Evolutionary conservation across 2,888 invertebrate genomes (phyloP).

Genomic region (Trachelus troglodyta): DNA sequence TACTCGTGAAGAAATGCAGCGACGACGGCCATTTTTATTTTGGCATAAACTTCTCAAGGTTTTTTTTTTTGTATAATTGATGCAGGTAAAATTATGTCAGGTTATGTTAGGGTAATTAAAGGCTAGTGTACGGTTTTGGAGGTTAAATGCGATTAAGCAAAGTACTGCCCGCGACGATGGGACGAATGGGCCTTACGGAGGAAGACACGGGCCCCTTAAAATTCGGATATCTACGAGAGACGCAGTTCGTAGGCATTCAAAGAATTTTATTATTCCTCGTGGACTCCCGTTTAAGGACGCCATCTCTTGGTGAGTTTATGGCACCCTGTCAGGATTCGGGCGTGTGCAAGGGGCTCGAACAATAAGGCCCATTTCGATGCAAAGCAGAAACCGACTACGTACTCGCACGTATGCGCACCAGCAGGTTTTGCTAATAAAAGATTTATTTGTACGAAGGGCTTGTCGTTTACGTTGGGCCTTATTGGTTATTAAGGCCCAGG

Average conservation of each 20-base stretch:
- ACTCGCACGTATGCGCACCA: not conserved
- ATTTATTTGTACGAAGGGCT: not conserved
- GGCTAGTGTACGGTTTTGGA: not conserved
- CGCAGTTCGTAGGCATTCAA: not conserved
- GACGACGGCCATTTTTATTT: too few relatives aligned
- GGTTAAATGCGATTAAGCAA: not conserved
- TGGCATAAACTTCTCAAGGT: too few relatives aligned
- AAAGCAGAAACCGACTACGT: slow-evolving; percentile 34
- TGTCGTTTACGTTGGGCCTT: not conserved
- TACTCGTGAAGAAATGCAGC: too few relatives aligned
- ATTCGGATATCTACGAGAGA: not conserved
- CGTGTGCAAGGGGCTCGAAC: slow-evolving; percentile 46
- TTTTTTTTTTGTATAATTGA: too few relatives aligned
- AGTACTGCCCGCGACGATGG: too few relatives aligned
- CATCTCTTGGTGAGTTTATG: slow-evolving; percentile 47
- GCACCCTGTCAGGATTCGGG: slow-evolving; percentile 49
- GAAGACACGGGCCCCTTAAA: not conserved
- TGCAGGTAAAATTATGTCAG: too few relatives aligned
- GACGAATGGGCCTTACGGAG: not conserved
- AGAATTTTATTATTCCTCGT: slow-evolving; percentile 37
- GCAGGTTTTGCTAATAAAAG: not conserved
- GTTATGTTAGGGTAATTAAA: not conserved
- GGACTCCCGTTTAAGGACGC: slow-evolving; percentile 44
- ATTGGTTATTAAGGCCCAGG: not conserved
- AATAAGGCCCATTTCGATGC: slow-evolving; percentile 56